Percentiles rank a stretch among this genome's conserved stretches.
These are phyloP conservation scores for Cepaea hortensis DNA, from an alignment of 2,888 invertebrate genomes.

Conservation along the genomic window DNA sequence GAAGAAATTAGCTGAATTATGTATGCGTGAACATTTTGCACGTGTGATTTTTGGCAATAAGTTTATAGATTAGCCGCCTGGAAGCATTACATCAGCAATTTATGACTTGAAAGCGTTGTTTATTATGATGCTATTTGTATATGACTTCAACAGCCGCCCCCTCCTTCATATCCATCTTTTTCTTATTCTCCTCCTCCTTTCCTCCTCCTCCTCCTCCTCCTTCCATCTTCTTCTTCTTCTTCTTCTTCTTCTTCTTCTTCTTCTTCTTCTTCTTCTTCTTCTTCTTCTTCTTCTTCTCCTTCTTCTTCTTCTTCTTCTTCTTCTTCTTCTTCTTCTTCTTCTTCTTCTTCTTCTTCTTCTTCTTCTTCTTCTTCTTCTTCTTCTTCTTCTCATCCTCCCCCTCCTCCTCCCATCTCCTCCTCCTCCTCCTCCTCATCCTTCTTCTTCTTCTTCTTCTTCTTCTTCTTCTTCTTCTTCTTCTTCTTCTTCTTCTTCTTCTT, in stretches of 20 bases:
- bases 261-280: not conserved
- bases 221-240: not conserved
- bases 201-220: not conserved
- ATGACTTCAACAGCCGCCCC: too few species aligned
- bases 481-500: not conserved
- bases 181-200: not conserved
- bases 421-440: not conserved
- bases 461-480: not conserved
- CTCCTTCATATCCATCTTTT: too few species aligned
- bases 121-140: too few species aligned
- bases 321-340: not conserved
- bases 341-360: not conserved
- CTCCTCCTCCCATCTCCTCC: not conserved
- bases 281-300: not conserved
- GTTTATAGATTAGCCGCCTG: too few species aligned
- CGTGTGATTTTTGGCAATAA: too few species aligned
- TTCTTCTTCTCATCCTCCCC: not conserved
- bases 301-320: slow-evolving; percentile 16
- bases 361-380: not conserved
- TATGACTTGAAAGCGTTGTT: too few species aligned
- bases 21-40: too few species aligned
- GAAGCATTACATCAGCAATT: too few species aligned
- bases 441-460: not conserved
- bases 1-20: too few species aligned
- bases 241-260: not conserved